These are phyloP conservation scores for Tauraco erythrolophus DNA, from an alignment of 2,113 vertebrate genomes.

Conservation along the genomic window DNA sequence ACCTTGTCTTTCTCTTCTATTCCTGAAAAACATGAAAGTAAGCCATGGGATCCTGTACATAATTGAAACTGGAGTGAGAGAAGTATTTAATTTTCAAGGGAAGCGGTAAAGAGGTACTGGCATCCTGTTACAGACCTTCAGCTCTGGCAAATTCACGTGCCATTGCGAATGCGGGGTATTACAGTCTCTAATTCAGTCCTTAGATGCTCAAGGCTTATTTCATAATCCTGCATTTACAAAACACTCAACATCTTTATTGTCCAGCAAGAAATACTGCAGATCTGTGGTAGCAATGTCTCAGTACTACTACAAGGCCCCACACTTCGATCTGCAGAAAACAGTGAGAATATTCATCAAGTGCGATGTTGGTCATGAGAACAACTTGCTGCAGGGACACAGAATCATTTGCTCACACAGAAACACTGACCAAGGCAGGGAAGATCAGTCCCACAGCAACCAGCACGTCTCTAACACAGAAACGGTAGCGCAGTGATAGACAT, in stretches of 20 bases:
- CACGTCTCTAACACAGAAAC: neutral
- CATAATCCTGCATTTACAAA: neutral
- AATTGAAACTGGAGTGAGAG: neutral
- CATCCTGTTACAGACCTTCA: neutral
- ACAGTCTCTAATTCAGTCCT: neutral
- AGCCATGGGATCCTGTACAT: neutral
- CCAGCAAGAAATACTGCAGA: neutral
- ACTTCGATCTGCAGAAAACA: neutral
- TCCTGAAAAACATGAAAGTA: neutral
- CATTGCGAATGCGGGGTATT: neutral
- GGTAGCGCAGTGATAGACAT: rapidly evolving
- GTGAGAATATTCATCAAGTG: neutral
- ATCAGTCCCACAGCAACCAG: neutral
- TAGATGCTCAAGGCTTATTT: neutral
- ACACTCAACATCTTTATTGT: neutral
- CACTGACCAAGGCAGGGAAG: neutral
- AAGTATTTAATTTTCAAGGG: neutral
- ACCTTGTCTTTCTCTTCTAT: neutral
- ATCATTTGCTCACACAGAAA: neutral
- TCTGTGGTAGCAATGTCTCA: neutral
- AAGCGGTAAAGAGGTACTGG: neutral
- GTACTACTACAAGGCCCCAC: neutral
- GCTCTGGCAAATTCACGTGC: neutral
- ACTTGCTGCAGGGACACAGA: neutral
- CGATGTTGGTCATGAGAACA: neutral